phyloP scores from a whole-genome alignment of 2,888 invertebrate genomes.

The Amphipoea oculea region DNA sequence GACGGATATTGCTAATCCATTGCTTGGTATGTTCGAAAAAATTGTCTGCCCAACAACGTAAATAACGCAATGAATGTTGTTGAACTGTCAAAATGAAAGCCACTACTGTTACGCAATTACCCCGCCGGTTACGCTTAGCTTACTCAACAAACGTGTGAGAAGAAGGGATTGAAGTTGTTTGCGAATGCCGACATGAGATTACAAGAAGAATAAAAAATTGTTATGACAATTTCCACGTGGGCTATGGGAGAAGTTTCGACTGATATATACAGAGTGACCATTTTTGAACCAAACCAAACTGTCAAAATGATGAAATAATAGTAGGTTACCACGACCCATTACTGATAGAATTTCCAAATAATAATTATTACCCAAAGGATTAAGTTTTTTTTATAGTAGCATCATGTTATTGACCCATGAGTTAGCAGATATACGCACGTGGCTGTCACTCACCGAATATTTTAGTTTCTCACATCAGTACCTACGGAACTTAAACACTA shows the following conservation, averaged over 20 bases:
- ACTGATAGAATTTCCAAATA: background rate
- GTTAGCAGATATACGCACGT: constrained; percentile 1
- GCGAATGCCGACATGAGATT: background rate
- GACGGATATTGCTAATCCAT: background rate
- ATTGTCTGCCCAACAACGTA: background rate
- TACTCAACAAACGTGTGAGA: background rate
- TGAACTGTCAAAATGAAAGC: background rate
- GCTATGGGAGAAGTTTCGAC: no score
- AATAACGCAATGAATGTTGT: background rate
- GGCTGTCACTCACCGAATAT: constrained; percentile 45
- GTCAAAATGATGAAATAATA: background rate
- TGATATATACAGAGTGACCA: background rate
- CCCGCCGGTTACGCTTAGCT: background rate
- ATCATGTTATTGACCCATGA: constrained; percentile 36
- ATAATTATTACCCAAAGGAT: constrained; percentile 5
- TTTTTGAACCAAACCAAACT: background rate
- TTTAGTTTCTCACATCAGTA: constrained; percentile 29
- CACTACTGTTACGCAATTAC: background rate
- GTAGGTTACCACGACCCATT: background rate
- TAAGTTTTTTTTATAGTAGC: background rate
- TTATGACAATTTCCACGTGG: background rate
- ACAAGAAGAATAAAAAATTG: background rate
- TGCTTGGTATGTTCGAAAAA: background rate
- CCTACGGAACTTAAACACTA: constrained; percentile 27
- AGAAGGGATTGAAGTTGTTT: background rate